phyloP scores from a whole-genome alignment of 2,888 invertebrate genomes.

The Hyposoter dolosus region DNA sequence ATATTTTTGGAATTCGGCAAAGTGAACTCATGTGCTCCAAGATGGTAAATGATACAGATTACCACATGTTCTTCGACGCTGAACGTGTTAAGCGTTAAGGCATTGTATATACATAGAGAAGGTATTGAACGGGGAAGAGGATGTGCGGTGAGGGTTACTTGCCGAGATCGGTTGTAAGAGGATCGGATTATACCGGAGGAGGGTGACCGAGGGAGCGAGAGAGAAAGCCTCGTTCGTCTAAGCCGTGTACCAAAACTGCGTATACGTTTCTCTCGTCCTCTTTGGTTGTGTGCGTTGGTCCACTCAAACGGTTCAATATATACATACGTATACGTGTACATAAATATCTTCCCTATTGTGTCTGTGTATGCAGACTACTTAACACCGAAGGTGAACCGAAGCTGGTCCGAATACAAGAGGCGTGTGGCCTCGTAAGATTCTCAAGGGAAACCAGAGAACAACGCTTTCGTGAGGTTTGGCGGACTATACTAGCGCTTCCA shows the following conservation, averaged over 20 bases:
- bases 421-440: slow-evolving; percentile 51
- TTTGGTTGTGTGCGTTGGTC: slow-evolving; percentile 47
- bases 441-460: slow-evolving; percentile 66
- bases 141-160: slow-evolving; percentile 64
- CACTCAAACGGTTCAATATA: slow-evolving; percentile 15
- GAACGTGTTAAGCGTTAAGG: slow-evolving; percentile 31
- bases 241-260: slow-evolving; percentile 66
- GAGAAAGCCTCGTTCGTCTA: slow-evolving; percentile 60
- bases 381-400: slow-evolving; percentile 55
- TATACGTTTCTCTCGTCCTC: slow-evolving; percentile 35
- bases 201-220: slow-evolving; percentile 12
- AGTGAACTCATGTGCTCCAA: background rate
- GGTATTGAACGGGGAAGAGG: slow-evolving; percentile 48
- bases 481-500: slow-evolving; percentile 33
- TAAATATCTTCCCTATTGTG: slow-evolving; percentile 8
- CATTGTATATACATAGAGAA: slow-evolving; percentile 23
- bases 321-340: slow-evolving; percentile 17
- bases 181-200: slow-evolving; percentile 63
- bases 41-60: slow-evolving; percentile 19
- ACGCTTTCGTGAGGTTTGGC: slow-evolving; percentile 47
- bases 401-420: slow-evolving; percentile 50
- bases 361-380: slow-evolving; percentile 57
- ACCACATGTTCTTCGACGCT: slow-evolving; percentile 29
- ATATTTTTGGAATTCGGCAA: background rate
- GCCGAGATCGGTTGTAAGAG: slow-evolving; percentile 70